Conservation (phyloP, 2,797 vertebrate genomes). For the Fistularia tabacaria region DNA sequence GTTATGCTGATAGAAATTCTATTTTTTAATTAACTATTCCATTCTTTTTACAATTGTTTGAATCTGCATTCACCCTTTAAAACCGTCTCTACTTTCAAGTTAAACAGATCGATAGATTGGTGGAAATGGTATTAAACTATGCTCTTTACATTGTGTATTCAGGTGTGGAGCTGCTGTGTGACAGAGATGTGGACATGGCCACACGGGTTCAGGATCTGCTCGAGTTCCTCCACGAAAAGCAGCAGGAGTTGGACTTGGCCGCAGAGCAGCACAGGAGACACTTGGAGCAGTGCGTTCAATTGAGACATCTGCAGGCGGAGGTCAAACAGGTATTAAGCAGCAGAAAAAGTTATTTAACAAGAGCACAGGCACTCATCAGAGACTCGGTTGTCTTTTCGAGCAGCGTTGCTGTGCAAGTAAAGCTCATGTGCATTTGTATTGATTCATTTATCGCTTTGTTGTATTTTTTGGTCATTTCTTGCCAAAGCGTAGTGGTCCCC, state of each 20-base stretch:
- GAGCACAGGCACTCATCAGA: too few relatives aligned
- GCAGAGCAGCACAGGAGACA: slow-evolving; percentile 95
- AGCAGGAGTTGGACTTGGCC: slow-evolving; percentile 93
- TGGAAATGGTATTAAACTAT: too few relatives aligned
- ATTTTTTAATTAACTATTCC: too few relatives aligned
- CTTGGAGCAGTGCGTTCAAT: slow-evolving; percentile 92
- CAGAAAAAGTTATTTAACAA: too few relatives aligned
- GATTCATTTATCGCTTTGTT: too few relatives aligned
- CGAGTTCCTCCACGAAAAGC: slow-evolving; percentile 98
- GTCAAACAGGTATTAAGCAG: slow-evolving; percentile 88
- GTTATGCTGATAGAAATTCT: too few relatives aligned
- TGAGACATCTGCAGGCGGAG: slow-evolving; percentile 95
- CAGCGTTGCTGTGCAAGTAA: too few relatives aligned
- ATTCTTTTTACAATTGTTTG: too few relatives aligned
- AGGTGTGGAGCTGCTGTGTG: slow-evolving; percentile 96
- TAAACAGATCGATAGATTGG: too few relatives aligned
- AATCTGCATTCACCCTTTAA: too few relatives aligned
- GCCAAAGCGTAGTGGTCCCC: slow-evolving; percentile 7
- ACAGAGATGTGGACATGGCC: slow-evolving; percentile 97
- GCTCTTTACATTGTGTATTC: not conserved
- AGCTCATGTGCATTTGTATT: too few relatives aligned
- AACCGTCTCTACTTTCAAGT: too few relatives aligned
- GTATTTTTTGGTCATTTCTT: not conserved
- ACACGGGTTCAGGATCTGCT: slow-evolving; percentile 95
- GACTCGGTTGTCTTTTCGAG: not conserved